Conservation (phyloP, 1,140 invertebrate species). For the Daktulosphaira vitifoliae region DNA sequence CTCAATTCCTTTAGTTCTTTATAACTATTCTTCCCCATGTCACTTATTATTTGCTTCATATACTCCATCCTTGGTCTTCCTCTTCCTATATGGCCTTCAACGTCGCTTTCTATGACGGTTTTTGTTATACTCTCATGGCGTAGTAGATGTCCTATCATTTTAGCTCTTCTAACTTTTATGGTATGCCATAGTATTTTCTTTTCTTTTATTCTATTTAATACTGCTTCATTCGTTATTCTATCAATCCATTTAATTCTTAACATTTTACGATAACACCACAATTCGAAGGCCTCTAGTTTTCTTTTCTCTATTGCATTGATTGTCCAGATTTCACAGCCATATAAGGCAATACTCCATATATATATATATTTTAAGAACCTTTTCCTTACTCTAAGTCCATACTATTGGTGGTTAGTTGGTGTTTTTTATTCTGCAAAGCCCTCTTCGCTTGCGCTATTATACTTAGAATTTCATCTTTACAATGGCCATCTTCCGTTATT, state of each 20-base stretch:
- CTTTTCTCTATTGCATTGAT: not conserved
- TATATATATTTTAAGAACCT: constrained; percentile 5
- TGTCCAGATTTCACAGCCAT: not conserved
- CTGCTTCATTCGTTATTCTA: not conserved
- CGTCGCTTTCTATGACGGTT: not conserved
- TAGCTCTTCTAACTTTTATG: not conserved
- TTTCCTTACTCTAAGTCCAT: not conserved
- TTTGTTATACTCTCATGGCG: not conserved
- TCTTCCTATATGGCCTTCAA: not conserved
- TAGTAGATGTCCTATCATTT: not conserved
- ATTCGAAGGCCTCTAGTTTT: not conserved
- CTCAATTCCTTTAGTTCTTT: not conserved
- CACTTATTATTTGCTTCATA: not conserved
- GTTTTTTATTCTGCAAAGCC: constrained; percentile 11
- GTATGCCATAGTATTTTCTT: not conserved
- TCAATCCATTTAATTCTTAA: not conserved
- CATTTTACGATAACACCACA: constrained; percentile 1
- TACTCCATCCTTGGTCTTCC: constrained; percentile 12
- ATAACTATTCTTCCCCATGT: not conserved
- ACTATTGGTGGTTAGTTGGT: not conserved
- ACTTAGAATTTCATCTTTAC: not conserved
- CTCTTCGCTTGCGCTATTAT: not conserved
- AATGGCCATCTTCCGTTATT: not conserved
- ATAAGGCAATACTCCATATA: not conserved
- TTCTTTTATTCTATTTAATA: not conserved